Evolutionary conservation across 2,113 vertebrate species (phyloP).

Genomic region (Pleuronectes platessa): DNA sequence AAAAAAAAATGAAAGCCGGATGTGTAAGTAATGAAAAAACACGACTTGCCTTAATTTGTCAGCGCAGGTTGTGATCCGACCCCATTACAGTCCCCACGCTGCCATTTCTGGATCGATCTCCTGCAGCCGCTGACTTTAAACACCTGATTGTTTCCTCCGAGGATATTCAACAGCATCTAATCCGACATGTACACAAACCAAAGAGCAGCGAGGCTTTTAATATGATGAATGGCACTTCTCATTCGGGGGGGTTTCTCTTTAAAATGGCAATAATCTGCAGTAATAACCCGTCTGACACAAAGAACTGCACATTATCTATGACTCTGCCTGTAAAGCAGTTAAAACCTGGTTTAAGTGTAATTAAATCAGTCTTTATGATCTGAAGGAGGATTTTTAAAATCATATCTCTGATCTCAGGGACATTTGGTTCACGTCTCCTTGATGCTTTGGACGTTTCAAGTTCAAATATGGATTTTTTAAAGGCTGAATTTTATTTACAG

Average conservation of each 20-base stretch:
- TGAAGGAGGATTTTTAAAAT: too few species aligned
- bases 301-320: background rate
- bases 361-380: too few species aligned
- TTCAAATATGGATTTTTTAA: background rate
- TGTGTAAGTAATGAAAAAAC: constrained; percentile 81
- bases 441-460: too few species aligned
- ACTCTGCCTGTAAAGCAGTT: background rate
- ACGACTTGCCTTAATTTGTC: constrained; percentile 80
- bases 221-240: constrained; percentile 38
- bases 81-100: constrained; percentile 51
- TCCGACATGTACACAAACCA: constrained; percentile 35
- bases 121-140: constrained; percentile 70
- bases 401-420: too few species aligned
- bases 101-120: constrained; percentile 60
- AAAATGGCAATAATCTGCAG: constrained; percentile 3
- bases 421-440: too few species aligned
- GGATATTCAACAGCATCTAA: constrained; percentile 70
- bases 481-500: background rate
- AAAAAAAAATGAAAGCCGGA: constrained; percentile 83
- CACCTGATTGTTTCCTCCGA: constrained; percentile 72
- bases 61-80: constrained; percentile 63
- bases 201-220: constrained; percentile 21
- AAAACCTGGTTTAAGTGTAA: background rate
- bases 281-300: background rate
- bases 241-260: constrained; percentile 16